Conservation (phyloP, 64 coral and sea anemone genomes). For the Acropora yongei region DNA sequence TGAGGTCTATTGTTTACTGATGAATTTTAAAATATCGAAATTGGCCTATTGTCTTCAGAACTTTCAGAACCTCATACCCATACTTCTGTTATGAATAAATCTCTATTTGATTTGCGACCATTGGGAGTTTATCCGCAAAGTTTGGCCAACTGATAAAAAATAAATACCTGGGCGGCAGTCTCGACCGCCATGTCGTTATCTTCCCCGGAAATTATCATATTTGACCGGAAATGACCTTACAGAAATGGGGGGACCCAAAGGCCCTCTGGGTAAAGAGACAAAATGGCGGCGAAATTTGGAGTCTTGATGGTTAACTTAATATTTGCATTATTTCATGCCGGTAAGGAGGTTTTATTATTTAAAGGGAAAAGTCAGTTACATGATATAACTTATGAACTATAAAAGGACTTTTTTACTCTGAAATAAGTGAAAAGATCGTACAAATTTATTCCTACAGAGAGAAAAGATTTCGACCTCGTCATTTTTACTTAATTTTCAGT, state of each 20-base stretch:
- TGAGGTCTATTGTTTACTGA: no score
- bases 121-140: background rate
- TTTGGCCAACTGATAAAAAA: background rate
- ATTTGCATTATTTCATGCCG: conserved; percentile 38
- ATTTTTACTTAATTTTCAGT: no score
- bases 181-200: conserved; percentile 77
- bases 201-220: no score
- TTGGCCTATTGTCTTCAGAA: conserved; percentile 1
- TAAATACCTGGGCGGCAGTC: conserved; percentile 72
- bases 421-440: background rate
- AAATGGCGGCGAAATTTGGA: conserved; percentile 56
- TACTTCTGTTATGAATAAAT: background rate
- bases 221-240: conserved; percentile 49
- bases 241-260: background rate
- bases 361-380: background rate
- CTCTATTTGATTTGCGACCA: background rate
- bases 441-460: background rate
- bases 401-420: background rate
- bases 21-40: no score
- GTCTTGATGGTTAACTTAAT: background rate
- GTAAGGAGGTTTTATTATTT: conserved; percentile 50
- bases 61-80: background rate
- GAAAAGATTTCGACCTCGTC: no score
- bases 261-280: conserved; percentile 14
- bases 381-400: background rate